phyloP scores from a whole-genome alignment of 2,888 invertebrate species.

The Phymatocera aterrima region DNA sequence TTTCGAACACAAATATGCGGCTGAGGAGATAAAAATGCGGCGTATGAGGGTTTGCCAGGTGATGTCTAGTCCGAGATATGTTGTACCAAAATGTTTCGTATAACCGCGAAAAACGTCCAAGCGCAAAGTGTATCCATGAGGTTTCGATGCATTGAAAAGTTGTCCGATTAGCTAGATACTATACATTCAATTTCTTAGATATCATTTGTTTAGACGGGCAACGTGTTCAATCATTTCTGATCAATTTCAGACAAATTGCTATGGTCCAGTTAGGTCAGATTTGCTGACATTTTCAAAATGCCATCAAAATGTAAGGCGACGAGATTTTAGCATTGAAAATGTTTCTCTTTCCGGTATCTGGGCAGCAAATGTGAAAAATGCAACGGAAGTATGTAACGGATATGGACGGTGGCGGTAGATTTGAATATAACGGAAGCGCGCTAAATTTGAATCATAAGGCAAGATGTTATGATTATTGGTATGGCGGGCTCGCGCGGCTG shows the following conservation, averaged over 20 bases:
- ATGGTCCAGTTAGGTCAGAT: neutral
- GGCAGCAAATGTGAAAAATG: no score
- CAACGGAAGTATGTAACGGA: no score
- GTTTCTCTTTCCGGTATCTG: no score
- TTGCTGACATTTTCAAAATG: neutral
- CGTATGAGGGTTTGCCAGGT: no score
- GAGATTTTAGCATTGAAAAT: neutral
- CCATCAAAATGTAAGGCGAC: neutral
- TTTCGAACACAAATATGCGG: no score
- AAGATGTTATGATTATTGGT: no score
- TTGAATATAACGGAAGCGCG: no score
- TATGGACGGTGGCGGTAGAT: no score
- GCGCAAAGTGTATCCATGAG: neutral
- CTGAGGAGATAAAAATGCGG: no score
- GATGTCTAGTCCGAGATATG: no score
- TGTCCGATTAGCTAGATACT: neutral
- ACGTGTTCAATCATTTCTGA: neutral
- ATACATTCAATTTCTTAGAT: constrained; percentile 1
- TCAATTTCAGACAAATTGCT: neutral
- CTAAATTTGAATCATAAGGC: no score
- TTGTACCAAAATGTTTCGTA: constrained; percentile 10
- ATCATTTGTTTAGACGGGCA: constrained; percentile 8
- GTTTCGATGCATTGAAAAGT: neutral
- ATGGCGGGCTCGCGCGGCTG: no score
- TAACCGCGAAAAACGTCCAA: constrained; percentile 18